Evolutionary conservation across 2,797 vertebrate species (phyloP).

Genomic region (Parauchenoglanis punctatus): DNA sequence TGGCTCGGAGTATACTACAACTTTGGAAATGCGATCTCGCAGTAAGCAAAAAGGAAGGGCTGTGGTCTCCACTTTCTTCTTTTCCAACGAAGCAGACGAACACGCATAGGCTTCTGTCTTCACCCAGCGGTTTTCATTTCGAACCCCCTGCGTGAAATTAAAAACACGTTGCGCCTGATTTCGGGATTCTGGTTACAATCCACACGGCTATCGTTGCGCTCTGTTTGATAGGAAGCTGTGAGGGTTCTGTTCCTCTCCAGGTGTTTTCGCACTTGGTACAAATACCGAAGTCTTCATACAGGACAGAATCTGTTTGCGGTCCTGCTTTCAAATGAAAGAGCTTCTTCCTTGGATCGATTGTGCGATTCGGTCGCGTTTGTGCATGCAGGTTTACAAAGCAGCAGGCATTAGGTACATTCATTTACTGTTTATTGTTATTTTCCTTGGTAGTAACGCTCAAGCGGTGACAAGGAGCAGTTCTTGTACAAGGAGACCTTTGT

Average conservation of each 20-base stretch:
- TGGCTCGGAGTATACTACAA: not conserved
- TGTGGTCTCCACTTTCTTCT: not conserved
- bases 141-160: not conserved
- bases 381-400: not conserved
- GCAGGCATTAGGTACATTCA: not conserved
- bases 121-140: not conserved
- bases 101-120: not conserved
- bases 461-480: not conserved
- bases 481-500: not conserved
- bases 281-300: not conserved
- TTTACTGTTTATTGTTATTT: not conserved
- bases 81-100: not conserved
- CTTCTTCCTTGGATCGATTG: not conserved
- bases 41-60: not conserved
- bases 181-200: not conserved
- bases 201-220: not conserved
- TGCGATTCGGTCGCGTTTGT: not conserved
- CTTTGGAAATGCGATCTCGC: not conserved
- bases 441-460: not conserved
- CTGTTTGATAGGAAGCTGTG: not conserved
- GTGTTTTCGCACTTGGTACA: not conserved
- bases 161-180: not conserved
- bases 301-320: not conserved
- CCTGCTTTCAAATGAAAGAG: not conserved
- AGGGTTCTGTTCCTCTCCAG: not conserved